Base-by-base conservation (phyloP, 2,888 invertebrate species). In the Emmelina monodactyla region DNA sequence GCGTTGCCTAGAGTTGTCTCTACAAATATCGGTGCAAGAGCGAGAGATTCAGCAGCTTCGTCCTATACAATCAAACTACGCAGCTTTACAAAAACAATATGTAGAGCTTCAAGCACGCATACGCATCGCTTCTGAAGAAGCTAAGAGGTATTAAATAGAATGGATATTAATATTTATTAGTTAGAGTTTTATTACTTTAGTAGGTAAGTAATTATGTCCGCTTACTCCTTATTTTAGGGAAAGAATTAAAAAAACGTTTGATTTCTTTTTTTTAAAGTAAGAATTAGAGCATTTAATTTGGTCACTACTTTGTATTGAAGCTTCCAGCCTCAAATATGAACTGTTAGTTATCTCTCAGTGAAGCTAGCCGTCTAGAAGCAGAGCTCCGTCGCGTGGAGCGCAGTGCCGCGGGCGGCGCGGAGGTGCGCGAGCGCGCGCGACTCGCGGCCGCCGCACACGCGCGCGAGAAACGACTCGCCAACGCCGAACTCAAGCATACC, bases 361-460 rank as follows among this genome's bases (percentile, higher is more conserved):
- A 73, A 45, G 58, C 59, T 7, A 51, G 51, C 34, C 62, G 61
- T 1, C 56, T 79, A 16, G 75, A 71, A 44, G 50, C 44, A 12
- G 73, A 73, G 37, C 47, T 78, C 2, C 62, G 72, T 2, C 54
- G 72, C 42, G 70, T 79, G 12, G 78, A 78, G 41, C 55, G 59
- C 6, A 59, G 69, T 39, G 75, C 68, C 2, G 51, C 61, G 35
- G 71, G 65, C 6, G 78, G 76, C 1, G 47, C 60, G 0, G 75
- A 75, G 46, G 49, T 79, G 30, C 59, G 76, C 0, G 68, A 69
- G 41, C 63, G 79, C 2, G 78, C 78, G 2, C 60, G 76, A 0
- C 49, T 78, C n/a, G 78, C 78, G 0, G 76, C 75, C 22, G 67
- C 71, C 0, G 76, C 75, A 12, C 71, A 76, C 35, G 59, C 64